These are phyloP conservation scores for Anoplolepis gracilipes DNA, from an alignment of 1,140 invertebrate species.

Conservation along the genomic window DNA sequence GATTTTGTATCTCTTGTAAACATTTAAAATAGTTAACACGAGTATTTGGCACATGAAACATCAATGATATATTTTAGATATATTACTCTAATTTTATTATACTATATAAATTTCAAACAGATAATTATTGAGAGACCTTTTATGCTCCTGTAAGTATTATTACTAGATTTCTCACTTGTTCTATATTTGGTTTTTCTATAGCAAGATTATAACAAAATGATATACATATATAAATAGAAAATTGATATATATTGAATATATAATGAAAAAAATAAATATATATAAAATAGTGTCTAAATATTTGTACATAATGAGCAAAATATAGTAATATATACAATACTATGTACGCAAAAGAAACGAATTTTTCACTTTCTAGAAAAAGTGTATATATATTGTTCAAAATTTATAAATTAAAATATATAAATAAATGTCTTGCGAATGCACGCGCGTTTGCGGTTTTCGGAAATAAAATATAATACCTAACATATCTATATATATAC, in stretches of 20 bases:
- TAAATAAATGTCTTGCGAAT: background rate
- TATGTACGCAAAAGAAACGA: background rate
- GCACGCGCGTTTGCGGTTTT: too few species aligned
- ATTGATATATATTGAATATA: background rate
- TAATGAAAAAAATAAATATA: slow-evolving; percentile 13
- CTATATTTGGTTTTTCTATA: slow-evolving; percentile 39
- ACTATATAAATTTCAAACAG: slow-evolving; percentile 71
- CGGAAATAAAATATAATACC: too few species aligned
- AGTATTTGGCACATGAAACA: slow-evolving; percentile 85
- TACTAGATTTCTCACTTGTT: slow-evolving; percentile 63
- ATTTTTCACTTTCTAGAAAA: slow-evolving; percentile 28
- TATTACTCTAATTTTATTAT: slow-evolving; percentile 65
- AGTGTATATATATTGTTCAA: background rate
- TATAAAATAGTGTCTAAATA: slow-evolving; percentile 29
- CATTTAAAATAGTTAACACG: slow-evolving; percentile 83
- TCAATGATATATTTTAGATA: slow-evolving; percentile 76
- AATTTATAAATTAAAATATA: slow-evolving; percentile 29
- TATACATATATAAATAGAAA: slow-evolving; percentile 7
- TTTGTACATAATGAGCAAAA: slow-evolving; percentile 4
- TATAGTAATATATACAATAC: slow-evolving; percentile 3
- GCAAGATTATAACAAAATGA: slow-evolving; percentile 20
- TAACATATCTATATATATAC: too few species aligned
- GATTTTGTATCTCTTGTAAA: slow-evolving; percentile 75
- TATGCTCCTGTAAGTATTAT: slow-evolving; percentile 72
- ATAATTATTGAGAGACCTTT: slow-evolving; percentile 73